A percentile compares a stretch with the other conserved stretches of the same genome.
These are phyloP conservation scores for Phengaris alcon DNA, from an alignment of 2,888 invertebrate genomes.

Conservation along the genomic window DNA sequence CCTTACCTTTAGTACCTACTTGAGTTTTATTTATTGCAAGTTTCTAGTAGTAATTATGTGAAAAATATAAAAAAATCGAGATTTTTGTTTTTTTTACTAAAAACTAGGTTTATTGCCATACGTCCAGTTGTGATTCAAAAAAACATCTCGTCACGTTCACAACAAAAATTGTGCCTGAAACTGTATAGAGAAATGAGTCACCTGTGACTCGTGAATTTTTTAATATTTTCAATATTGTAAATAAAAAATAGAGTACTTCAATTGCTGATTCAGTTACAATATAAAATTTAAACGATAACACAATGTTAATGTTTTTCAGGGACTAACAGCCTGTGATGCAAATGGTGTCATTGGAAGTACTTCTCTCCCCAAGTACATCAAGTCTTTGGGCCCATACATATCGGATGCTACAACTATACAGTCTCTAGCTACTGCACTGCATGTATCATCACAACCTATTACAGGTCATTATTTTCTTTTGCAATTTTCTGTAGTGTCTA, in stretches of 20 bases:
- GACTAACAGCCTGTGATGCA: constrained; percentile 92
- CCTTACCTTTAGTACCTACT: not conserved
- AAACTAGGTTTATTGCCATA: not conserved
- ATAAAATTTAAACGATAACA: too few species aligned
- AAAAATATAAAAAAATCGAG: not conserved
- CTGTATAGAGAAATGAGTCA: too few species aligned
- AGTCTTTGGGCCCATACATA: constrained; percentile 90
- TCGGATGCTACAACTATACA: constrained; percentile 93
- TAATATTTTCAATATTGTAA: too few species aligned
- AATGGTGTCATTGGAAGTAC: constrained; percentile 91
- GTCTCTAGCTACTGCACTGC: constrained; percentile 96
- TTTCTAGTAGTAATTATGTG: not conserved
- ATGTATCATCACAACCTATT: constrained; percentile 92
- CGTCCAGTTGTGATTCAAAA: not conserved
- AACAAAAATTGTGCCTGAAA: too few species aligned
- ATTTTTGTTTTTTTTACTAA: not conserved
- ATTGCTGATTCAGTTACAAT: too few species aligned
- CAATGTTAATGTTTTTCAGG: constrained; percentile 64
- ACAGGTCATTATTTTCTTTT: constrained; percentile 75
- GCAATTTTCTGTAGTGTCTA: too few species aligned
- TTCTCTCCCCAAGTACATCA: constrained; percentile 90
- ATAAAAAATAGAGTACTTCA: not conserved
- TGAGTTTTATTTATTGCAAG: constrained; percentile 11
- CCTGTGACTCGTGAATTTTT: too few species aligned
- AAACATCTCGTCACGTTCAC: too few species aligned